A percentile compares a stretch with the other conserved stretches of the same genome.
Evolutionary conservation across 2,888 invertebrate species (phyloP).

Genomic region (Heliconius cydno): DNA sequence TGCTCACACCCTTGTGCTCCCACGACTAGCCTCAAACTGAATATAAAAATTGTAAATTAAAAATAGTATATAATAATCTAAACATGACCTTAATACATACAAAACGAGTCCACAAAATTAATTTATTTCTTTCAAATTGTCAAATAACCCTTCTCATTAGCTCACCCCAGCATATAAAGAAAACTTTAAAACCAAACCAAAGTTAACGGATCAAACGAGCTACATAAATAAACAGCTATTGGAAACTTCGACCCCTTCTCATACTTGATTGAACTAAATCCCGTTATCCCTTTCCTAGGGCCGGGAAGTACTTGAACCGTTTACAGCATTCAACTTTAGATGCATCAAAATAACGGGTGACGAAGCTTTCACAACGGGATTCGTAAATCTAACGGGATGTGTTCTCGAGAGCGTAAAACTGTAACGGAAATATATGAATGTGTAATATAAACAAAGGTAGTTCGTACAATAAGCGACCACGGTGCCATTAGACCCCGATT

Average conservation of each 20-base stretch:
- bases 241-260: constrained; percentile 52
- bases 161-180: constrained; percentile 12
- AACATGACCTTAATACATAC: background rate
- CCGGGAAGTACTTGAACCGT: constrained; percentile 51
- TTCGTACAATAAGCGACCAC: constrained; percentile 58
- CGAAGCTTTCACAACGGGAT: constrained; percentile 17
- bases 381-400: background rate
- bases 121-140: constrained; percentile 6
- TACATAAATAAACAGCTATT: constrained; percentile 52
- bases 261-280: constrained; percentile 55
- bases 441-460: constrained; percentile 48
- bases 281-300: constrained; percentile 53
- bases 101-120: constrained; percentile 5
- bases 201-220: constrained; percentile 50
- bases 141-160: constrained; percentile 13
- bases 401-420: background rate
- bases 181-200: constrained; percentile 43
- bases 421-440: constrained; percentile 12
- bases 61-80: background rate
- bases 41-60: no score
- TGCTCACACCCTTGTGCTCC: no score
- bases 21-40: no score
- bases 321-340: constrained; percentile 49
- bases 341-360: constrained; percentile 30
- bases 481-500: constrained; percentile 72